Conservation (phyloP, 2,113 vertebrate genomes). For the Perccottus glenii region DNA sequence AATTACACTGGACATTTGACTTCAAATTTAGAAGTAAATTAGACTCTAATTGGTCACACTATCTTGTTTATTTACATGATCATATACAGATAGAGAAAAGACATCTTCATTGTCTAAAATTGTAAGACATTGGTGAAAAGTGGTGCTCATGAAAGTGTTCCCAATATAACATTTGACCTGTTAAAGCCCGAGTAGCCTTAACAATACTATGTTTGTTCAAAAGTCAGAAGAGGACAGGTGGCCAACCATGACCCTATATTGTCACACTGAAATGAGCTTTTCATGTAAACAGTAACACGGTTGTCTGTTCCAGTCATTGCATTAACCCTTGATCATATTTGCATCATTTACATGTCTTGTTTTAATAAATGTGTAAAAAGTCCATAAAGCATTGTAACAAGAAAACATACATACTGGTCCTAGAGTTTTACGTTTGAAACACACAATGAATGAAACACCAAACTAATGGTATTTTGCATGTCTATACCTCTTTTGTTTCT, state of each 20-base stretch:
- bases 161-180: not conserved
- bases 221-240: not conserved
- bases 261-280: not conserved
- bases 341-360: not conserved
- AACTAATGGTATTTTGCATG: not conserved
- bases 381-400: too few species aligned
- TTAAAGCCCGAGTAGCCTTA: not conserved
- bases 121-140: not conserved
- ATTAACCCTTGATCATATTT: not conserved
- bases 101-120: too few species aligned
- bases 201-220: not conserved
- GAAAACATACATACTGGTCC: too few species aligned
- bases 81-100: too few species aligned
- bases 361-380: too few species aligned
- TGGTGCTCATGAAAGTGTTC: not conserved
- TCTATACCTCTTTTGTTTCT: not conserved
- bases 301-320: not conserved
- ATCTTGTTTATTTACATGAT: too few species aligned
- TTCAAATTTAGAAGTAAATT: too few species aligned
- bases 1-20: too few species aligned
- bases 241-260: not conserved
- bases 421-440: too few species aligned
- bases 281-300: not conserved
- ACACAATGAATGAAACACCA: not conserved
- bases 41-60: too few species aligned